phyloP scores from a whole-genome alignment of 2,113 vertebrate genomes.

The Orycteropus afer region DNA sequence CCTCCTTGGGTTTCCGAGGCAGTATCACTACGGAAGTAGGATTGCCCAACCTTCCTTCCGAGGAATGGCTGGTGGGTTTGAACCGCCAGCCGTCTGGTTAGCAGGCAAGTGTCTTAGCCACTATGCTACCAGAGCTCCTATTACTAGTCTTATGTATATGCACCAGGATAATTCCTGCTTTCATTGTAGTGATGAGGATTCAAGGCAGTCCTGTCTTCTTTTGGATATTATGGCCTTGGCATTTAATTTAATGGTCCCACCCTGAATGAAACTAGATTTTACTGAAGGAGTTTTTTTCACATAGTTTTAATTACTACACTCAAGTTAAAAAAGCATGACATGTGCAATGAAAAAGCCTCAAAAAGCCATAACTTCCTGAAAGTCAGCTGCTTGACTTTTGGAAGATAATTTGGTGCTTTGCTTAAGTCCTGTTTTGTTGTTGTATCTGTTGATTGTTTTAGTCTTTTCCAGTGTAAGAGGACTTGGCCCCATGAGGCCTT shows the following conservation, averaged over 20 bases:
- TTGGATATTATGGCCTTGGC: no score
- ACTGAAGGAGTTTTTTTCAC: background rate
- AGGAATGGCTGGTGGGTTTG: no score
- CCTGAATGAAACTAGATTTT: background rate
- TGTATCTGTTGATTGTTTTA: background rate
- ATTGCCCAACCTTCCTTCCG: no score
- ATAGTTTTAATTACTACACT: background rate
- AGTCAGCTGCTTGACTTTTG: background rate
- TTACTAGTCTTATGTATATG: background rate
- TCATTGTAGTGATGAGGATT: accelerated
- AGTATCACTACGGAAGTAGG: no score
- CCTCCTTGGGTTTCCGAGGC: no score
- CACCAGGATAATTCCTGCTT: no score
- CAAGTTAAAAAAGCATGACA: accelerated
- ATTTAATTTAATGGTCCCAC: background rate
- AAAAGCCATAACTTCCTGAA: background rate
- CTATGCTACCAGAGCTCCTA: no score
- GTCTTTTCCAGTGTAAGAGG: background rate
- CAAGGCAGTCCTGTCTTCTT: background rate
- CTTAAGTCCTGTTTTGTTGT: background rate
- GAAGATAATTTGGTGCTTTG: background rate
- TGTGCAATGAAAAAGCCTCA: accelerated
- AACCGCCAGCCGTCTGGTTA: no score
- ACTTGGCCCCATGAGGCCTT: background rate
- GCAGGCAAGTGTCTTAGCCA: no score